Conservation (phyloP, 2,797 vertebrate species). For the Botia kubotai region DNA sequence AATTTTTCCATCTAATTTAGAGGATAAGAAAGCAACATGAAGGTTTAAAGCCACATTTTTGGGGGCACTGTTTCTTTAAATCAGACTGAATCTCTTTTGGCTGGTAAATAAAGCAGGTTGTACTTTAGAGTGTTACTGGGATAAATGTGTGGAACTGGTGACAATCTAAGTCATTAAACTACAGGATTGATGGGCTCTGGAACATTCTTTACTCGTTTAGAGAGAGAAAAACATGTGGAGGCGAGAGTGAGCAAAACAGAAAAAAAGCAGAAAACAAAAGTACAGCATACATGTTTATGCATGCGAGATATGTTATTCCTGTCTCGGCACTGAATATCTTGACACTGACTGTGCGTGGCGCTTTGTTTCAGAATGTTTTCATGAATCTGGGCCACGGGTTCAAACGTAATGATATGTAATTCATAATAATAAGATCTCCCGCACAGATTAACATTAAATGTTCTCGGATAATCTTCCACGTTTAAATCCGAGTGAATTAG, state of each 20-base stretch:
- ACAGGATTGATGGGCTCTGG: not conserved
- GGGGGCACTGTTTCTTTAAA: not conserved
- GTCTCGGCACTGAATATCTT: constrained; percentile 22
- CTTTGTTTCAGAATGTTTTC: constrained; percentile 20
- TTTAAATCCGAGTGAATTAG: constrained; percentile 63
- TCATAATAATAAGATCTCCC: constrained; percentile 46
- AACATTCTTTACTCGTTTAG: not conserved
- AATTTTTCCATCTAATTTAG: too few relatives aligned
- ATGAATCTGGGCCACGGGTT: constrained; percentile 35
- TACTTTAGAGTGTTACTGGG: not conserved
- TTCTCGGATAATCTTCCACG: constrained; percentile 64
- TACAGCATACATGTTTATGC: not conserved
- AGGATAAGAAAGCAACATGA: not conserved
- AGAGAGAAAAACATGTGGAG: not conserved
- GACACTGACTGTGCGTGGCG: not conserved
- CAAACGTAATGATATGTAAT: constrained; percentile 26
- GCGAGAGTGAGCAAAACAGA: not conserved
- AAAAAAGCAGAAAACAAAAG: not conserved
- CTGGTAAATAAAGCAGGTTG: not conserved
- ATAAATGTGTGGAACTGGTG: not conserved
- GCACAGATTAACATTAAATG: constrained; percentile 34
- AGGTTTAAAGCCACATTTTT: not conserved
- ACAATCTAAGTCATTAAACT: not conserved
- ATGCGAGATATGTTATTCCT: constrained; percentile 13
- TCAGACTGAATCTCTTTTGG: not conserved